Percentiles rank a stretch among this genome's conserved stretches.
Conservation (phyloP, 1,140 invertebrate species). For the Drosophila albomicans region DNA sequence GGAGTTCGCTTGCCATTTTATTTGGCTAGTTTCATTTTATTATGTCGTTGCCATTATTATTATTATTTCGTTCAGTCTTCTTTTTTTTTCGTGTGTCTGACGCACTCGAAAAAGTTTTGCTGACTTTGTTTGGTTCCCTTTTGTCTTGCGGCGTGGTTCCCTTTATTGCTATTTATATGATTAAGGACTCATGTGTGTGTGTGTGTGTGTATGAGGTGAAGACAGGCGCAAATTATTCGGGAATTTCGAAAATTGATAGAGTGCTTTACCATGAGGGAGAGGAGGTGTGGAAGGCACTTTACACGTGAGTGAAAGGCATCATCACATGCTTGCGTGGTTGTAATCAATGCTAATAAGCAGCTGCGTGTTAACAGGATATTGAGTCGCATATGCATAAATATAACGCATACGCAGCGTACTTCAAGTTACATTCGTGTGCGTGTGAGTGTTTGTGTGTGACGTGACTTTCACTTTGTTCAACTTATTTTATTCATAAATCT, state of each 20-base stretch:
- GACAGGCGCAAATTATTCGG: slow-evolving; percentile 62
- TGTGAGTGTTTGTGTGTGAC: slow-evolving; percentile 31
- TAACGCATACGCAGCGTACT: slow-evolving; percentile 63
- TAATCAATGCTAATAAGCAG: slow-evolving; percentile 50
- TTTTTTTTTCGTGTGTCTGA: background rate
- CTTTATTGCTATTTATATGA: slow-evolving; percentile 59
- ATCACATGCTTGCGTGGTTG: slow-evolving; percentile 23
- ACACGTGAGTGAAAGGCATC: slow-evolving; percentile 34
- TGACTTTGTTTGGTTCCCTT: slow-evolving; percentile 1
- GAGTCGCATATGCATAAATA: slow-evolving; percentile 65
- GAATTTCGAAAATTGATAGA: slow-evolving; percentile 59
- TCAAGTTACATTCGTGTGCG: slow-evolving; percentile 33
- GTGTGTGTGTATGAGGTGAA: slow-evolving; percentile 47
- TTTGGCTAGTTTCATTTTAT: slow-evolving; percentile 46
- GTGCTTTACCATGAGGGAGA: slow-evolving; percentile 8
- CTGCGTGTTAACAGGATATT: slow-evolving; percentile 67
- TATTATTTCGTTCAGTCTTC: slow-evolving; percentile 12
- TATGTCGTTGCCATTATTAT: slow-evolving; percentile 34
- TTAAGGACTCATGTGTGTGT: slow-evolving; percentile 56
- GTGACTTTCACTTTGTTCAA: slow-evolving; percentile 57
- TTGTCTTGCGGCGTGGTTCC: slow-evolving; percentile 26
- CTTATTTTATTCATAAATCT: slow-evolving; percentile 60
- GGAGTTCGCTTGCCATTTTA: slow-evolving; percentile 20
- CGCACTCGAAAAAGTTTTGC: slow-evolving; percentile 36
- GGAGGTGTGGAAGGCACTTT: slow-evolving; percentile 28